A percentile compares a stretch with the other conserved stretches of the same genome.
Conservation (phyloP, 2,888 invertebrate genomes). For the Hypena proboscidalis region DNA sequence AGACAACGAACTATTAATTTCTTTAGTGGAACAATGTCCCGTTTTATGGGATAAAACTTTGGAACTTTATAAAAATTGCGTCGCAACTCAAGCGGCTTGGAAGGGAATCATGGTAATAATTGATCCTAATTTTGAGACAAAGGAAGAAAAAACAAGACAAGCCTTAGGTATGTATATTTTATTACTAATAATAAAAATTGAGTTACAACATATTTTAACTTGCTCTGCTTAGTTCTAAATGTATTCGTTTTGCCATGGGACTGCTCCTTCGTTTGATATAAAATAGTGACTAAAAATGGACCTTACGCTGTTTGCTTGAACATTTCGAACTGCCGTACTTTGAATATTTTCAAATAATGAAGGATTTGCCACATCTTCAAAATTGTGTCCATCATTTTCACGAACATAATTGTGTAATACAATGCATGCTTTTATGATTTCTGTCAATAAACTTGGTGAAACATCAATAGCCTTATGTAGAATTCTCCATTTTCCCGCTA, state of each 20-base stretch:
- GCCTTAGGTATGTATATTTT: constrained; percentile 28
- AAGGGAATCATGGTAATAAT: constrained; percentile 29
- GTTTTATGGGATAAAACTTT: constrained; percentile 20
- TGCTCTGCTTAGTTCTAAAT: constrained; percentile 34
- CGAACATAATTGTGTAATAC: constrained; percentile 40
- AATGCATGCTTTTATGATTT: constrained; percentile 21
- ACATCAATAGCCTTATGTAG: constrained; percentile 37
- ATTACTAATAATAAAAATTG: constrained; percentile 20
- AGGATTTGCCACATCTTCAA: constrained; percentile 40
- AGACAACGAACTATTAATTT: constrained; percentile 33
- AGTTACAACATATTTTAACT: constrained; percentile 7
- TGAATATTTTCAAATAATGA: constrained; percentile 40
- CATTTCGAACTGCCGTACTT: constrained; percentile 38
- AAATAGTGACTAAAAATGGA: constrained; percentile 39
- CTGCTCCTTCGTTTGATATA: constrained; percentile 39
- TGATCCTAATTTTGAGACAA: constrained; percentile 27
- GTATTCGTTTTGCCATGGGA: constrained; percentile 35
- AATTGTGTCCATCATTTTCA: constrained; percentile 37
- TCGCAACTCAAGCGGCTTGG: constrained; percentile 28
- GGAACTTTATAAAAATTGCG: constrained; percentile 25
- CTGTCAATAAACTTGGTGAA: constrained; percentile 28
- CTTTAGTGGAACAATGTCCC: constrained; percentile 28
- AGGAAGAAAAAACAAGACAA: constrained; percentile 30
- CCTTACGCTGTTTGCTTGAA: constrained; percentile 38
- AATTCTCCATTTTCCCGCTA: constrained; percentile 33